Evolutionary conservation across 2,888 invertebrate genomes (phyloP), one percentile per base, ranked within the genome.

Genomic region (Stenodera caucasica): DNA sequence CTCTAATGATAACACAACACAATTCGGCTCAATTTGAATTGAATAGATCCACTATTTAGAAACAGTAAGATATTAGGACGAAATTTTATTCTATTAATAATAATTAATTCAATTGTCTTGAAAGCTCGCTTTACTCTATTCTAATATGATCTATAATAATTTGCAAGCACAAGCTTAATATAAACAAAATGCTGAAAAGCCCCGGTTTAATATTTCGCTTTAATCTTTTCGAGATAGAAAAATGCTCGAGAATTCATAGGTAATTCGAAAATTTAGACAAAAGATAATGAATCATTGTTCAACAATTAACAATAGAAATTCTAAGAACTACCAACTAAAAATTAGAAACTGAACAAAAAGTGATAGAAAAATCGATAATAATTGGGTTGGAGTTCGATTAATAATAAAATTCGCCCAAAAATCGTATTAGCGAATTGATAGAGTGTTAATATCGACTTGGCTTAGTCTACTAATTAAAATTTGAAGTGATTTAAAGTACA

Each of bases 1-100:
- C 58, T 64, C 68, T 61, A 70, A 67, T 68, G 67, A 67, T 70
- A 66, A 66, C 65, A 65, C 58, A 65, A 64, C 59, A 55, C 58
- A 63, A 64, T 26, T 60, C 33, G 55, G 55, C 53, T 51, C 51
- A 54, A 61, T 61, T 57, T 61, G 54, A 61, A 61, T 49, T n/a
- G n/a, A n/a, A n/a, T n/a, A n/a, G n/a, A n/a, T n/a, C n/a, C n/a
- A n/a, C n/a, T n/a, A n/a, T n/a, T n/a, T n/a, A n/a, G n/a, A n/a
- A n/a, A n/a, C n/a, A 57, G 60, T 50, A 37, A 35, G 26, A 15
- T 37, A 50, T 6, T 18, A 37, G 15, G n/a, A 8, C 15, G 5
- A 37, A 2, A 15, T 15, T 15, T 8, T 37, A 37, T 37, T 37
- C 0, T 15, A 37, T 14, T 37, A 15, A n/a, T n/a, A n/a, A n/a